Percentiles rank a stretch among this genome's conserved stretches.
Evolutionary conservation across 2,888 invertebrate species (phyloP).

Genomic region (Steinernema hermaphroditum): DNA sequence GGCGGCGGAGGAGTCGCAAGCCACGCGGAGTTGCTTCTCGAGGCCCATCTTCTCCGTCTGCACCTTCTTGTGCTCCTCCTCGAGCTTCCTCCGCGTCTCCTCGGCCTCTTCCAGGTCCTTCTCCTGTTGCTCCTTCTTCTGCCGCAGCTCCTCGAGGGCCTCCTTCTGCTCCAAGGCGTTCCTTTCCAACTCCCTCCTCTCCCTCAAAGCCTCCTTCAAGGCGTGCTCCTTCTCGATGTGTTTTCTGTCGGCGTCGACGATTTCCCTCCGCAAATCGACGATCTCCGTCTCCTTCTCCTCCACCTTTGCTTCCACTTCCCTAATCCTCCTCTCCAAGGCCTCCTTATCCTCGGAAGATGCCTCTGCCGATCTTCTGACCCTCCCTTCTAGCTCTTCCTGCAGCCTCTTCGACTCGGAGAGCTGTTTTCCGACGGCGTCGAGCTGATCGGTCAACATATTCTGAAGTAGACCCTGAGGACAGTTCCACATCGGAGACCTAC

Average conservation of each 20-base stretch:
- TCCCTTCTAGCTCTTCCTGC: slow-evolving; percentile 28
- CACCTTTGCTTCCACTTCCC: slow-evolving; percentile 34
- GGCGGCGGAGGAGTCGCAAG: neutral
- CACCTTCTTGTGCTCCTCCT: neutral
- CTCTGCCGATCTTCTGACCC: slow-evolving; percentile 38
- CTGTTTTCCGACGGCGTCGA: slow-evolving; percentile 10
- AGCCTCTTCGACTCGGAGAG: neutral
- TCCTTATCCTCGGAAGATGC: slow-evolving; percentile 35
- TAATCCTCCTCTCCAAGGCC: slow-evolving; percentile 30
- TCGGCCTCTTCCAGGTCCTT: neutral
- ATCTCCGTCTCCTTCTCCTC: slow-evolving; percentile 35
- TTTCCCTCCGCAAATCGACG: slow-evolving; percentile 37
- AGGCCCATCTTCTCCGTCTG: slow-evolving; percentile 4
- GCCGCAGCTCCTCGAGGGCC: slow-evolving; percentile 28
- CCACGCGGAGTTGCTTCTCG: slow-evolving; percentile 15
- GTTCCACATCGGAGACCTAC: slow-evolving; percentile 36
- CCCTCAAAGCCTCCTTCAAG: neutral
- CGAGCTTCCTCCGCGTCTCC: neutral
- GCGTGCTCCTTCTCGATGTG: neutral
- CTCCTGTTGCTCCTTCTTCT: neutral
- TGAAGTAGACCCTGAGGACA: too few species aligned
- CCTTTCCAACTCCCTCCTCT: slow-evolving; percentile 33
- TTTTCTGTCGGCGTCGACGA: slow-evolving; percentile 2
- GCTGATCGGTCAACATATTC: neutral
- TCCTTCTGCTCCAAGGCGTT: slow-evolving; percentile 22